phyloP scores from a whole-genome alignment of 92 coral and sea anemone genomes.

The Ricordea florida region DNA sequence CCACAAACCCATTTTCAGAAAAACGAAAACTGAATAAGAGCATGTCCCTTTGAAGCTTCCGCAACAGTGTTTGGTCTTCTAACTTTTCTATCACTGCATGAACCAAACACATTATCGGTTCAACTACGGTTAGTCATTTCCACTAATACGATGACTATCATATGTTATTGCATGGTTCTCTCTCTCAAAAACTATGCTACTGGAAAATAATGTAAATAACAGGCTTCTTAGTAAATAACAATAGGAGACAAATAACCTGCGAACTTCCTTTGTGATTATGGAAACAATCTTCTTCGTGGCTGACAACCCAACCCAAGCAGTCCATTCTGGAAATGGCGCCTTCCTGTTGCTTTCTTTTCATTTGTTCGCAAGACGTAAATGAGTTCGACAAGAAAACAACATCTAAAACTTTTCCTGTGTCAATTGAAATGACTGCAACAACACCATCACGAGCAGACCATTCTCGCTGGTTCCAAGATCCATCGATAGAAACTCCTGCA shows the following conservation, averaged over 20 bases:
- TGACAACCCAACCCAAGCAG: slow-evolving; percentile 27
- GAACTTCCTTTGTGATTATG: slow-evolving; percentile 41
- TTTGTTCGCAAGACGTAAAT: background rate
- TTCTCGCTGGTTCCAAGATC: no score
- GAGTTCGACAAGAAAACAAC: no score
- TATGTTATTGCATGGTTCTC: no score
- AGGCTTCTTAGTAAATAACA: background rate
- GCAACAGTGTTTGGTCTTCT: background rate
- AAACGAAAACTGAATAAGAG: no score
- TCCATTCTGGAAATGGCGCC: slow-evolving; percentile 11
- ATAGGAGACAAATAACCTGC: slow-evolving; percentile 24
- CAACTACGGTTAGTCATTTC: background rate
- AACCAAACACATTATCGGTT: background rate
- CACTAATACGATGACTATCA: no score
- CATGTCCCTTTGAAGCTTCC: no score
- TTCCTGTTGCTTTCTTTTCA: background rate
- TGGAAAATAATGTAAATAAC: background rate
- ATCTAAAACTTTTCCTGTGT: slow-evolving; percentile 23
- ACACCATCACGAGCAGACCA: no score
- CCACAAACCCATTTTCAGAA: no score
- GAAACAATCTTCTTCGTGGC: slow-evolving; percentile 23
- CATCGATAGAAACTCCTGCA: no score
- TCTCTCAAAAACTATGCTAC: no score
- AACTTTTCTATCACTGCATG: slow-evolving; percentile 3
- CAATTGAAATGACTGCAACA: slow-evolving; percentile 13